Percentiles rank a stretch among this genome's conserved stretches.
phyloP scores from a whole-genome alignment of 2,113 vertebrate genomes.

The Sclerurus mexicanus region DNA sequence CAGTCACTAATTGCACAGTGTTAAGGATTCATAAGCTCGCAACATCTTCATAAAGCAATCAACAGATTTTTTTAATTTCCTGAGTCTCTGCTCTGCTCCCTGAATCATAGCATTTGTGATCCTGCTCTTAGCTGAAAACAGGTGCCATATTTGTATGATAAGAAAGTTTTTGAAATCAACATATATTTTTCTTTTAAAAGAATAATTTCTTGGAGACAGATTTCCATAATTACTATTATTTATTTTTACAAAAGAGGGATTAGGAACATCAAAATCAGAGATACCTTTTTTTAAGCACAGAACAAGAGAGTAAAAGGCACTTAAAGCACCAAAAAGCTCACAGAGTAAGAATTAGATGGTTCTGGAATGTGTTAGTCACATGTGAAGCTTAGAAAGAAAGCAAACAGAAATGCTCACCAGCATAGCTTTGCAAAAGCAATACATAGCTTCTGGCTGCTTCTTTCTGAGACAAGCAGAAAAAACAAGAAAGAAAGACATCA shows the following conservation, averaged over 20 bases:
- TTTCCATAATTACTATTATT: neutral
- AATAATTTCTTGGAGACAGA: neutral
- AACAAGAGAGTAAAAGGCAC: neutral
- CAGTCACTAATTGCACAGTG: conserved; percentile 29
- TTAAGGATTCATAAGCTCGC: conserved; percentile 45
- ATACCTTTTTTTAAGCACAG: neutral
- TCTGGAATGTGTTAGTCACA: neutral
- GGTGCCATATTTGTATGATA: neutral
- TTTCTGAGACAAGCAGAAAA: neutral
- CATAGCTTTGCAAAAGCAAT: neutral
- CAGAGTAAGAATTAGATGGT: neutral
- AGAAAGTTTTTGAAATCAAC: neutral
- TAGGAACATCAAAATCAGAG: neutral
- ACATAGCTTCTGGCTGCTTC: neutral
- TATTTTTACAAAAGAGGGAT: neutral
- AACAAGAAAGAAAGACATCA: no score
- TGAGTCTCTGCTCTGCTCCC: neutral
- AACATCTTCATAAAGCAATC: conserved; percentile 48
- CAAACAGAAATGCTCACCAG: neutral
- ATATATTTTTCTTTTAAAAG: neutral
- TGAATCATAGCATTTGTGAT: neutral
- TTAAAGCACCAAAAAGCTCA: neutral
- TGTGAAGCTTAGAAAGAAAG: neutral
- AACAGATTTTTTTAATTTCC: conserved; percentile 52
- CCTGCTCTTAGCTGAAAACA: neutral